These are phyloP conservation scores for Drosophila mauritiana DNA, from an alignment of 1,140 invertebrate genomes.

Conservation along the genomic window DNA sequence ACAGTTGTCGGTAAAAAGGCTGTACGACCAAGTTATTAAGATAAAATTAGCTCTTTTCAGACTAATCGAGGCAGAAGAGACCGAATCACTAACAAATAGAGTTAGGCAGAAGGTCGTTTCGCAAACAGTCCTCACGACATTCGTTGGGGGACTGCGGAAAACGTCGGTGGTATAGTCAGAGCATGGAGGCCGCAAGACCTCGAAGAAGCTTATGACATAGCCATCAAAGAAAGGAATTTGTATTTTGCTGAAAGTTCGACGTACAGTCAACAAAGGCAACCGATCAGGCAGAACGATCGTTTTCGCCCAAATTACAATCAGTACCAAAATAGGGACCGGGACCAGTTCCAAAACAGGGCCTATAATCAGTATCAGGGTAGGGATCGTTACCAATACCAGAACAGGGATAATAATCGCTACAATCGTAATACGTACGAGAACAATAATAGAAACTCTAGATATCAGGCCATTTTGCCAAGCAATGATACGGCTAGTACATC, in stretches of 20 bases:
- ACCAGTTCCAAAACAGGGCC: too few species aligned
- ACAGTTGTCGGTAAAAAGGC: background rate
- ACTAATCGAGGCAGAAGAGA: too few species aligned
- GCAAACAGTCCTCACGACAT: background rate
- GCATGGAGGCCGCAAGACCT: background rate
- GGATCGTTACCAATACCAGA: background rate
- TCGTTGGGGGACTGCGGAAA: background rate
- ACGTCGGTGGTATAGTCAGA: background rate
- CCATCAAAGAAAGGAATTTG: background rate
- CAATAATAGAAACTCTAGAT: too few species aligned
- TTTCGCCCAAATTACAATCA: background rate
- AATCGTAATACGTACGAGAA: too few species aligned
- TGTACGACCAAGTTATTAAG: background rate
- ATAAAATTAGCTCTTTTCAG: too few species aligned
- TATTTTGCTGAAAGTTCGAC: background rate
- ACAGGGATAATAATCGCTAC: conserved; percentile 1
- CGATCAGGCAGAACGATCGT: background rate
- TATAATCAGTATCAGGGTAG: background rate
- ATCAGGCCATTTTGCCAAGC: too few species aligned
- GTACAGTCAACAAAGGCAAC: background rate
- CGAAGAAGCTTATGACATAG: conserved; percentile 2
- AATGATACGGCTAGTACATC: too few species aligned
- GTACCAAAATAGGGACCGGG: too few species aligned
- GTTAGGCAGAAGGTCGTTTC: background rate
- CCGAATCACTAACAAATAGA: background rate